Evolutionary conservation across 2,113 vertebrate genomes (phyloP), one percentile per base, ranked within the genome.

Genomic region (Xiphophorus maculatus): DNA sequence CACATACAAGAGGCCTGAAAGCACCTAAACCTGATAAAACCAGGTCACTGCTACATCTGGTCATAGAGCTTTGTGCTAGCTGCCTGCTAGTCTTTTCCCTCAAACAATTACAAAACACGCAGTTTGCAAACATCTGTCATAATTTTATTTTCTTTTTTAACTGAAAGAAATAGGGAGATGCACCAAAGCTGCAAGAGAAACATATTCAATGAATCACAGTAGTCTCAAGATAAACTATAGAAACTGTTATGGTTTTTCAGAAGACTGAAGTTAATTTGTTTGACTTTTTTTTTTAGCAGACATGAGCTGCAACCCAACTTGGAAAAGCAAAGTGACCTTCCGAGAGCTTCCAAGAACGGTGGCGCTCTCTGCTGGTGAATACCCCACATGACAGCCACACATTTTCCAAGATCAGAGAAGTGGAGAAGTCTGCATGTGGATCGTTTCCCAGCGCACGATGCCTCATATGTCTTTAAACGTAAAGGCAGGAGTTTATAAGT

Each of bases 341-440:
- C 17, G 28, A 12, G 1, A 35, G 12, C 33, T 66, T 5, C 4
- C 13, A 66, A 74, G 63, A 33, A 48, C 69, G 73, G 60, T 63
- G 35, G 72, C 69, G 66, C 84, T 22, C 86, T 90, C 92, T 92
- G 84, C 79, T 88, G 92, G 87, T 78, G 8, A 71, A 22, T n/a
- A 5, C 17, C 33, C 15, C 5, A 32, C 35, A 71, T 28, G 33
- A 77, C 25, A 19, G 14, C 14, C 25, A 81, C 3, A 71, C 3
- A 8, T 22, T 17, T 62, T 35, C 13, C 25, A 10, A 66, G 9
- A n/a, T 5, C 8, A 37, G 42, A 33, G 51, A 51, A 33, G 15
- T 8, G 17, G 62, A 15, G 32, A 0, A 63, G 3, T 19, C 22
- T 10, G 25, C 25, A 10, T 9, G 51, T 58, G 51, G 51, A n/a